phyloP scores from a whole-genome alignment of 2,113 vertebrate genomes.

The Fregetta grallaria region DNA sequence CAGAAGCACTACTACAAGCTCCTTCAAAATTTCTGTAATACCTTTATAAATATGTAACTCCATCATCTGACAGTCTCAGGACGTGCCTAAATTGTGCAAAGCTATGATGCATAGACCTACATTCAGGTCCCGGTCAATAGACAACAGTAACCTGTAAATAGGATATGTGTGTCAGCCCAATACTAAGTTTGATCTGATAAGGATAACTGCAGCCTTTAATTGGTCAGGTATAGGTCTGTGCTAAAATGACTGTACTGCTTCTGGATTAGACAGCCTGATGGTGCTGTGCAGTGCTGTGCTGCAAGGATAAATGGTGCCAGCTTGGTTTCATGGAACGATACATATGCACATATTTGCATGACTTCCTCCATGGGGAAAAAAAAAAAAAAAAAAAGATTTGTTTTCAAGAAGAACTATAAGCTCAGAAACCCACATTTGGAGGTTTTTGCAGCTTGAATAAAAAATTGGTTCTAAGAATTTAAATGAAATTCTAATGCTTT shows the following conservation, averaged over 20 bases:
- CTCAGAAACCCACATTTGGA: background rate
- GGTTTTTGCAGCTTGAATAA: background rate
- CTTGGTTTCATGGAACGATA: background rate
- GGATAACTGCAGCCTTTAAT: background rate
- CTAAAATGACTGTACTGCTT: background rate
- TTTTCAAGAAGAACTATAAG: background rate
- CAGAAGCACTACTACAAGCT: background rate
- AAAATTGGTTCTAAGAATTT: background rate
- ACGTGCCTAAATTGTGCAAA: background rate
- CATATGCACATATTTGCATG: background rate
- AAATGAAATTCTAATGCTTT: background rate
- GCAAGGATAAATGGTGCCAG: background rate
- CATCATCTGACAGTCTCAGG: background rate
- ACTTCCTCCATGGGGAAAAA: background rate
- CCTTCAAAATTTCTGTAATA: background rate
- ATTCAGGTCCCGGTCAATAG: background rate
- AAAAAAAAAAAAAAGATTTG: background rate
- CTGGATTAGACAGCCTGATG: background rate
- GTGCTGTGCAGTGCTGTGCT: background rate
- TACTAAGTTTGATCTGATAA: background rate
- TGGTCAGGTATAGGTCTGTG: background rate
- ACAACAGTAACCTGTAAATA: background rate
- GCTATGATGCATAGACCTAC: background rate
- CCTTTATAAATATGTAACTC: background rate
- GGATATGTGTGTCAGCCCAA: background rate